Conservation (phyloP, 2,797 vertebrate species). For the Staurois parvus region DNA sequence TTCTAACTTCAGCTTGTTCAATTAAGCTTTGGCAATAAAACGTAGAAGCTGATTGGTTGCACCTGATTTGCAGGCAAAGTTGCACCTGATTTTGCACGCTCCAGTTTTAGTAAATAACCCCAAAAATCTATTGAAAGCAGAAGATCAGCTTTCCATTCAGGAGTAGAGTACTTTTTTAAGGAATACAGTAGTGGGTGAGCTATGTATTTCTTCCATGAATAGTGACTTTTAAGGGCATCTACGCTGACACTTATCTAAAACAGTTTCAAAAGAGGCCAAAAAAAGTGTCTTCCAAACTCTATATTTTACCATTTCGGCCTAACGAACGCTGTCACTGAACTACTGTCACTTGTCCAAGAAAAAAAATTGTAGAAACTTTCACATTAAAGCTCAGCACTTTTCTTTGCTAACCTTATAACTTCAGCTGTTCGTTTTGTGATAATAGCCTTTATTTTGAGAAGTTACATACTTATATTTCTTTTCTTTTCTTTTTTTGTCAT, state of each 20-base stretch:
- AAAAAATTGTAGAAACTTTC: background rate
- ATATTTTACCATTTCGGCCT: background rate
- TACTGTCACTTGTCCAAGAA: background rate
- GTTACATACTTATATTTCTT: conserved; percentile 30
- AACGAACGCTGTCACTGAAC: background rate
- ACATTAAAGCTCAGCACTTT: conserved; percentile 1
- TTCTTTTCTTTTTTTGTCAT: conserved; percentile 9
- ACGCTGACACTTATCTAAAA: background rate
- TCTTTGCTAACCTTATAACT: conserved; percentile 25
- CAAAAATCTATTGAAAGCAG: too few species aligned
- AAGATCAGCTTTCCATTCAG: too few species aligned
- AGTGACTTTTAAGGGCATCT: background rate
- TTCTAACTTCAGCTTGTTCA: too few species aligned
- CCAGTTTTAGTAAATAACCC: too few species aligned
- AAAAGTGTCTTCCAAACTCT: background rate
- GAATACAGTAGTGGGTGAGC: too few species aligned
- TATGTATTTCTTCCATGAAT: background rate
- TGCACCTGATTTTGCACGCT: too few species aligned
- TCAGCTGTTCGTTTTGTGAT: conserved; percentile 18
- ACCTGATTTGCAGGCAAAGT: too few species aligned
- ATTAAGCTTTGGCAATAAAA: too few species aligned
- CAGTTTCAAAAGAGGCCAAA: background rate
- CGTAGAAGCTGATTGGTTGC: too few species aligned
- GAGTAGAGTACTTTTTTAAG: background rate
- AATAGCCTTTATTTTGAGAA: conserved; percentile 21